Base-by-base conservation (phyloP, 2,888 invertebrate genomes). In the Glaucopsyche alexis region DNA sequence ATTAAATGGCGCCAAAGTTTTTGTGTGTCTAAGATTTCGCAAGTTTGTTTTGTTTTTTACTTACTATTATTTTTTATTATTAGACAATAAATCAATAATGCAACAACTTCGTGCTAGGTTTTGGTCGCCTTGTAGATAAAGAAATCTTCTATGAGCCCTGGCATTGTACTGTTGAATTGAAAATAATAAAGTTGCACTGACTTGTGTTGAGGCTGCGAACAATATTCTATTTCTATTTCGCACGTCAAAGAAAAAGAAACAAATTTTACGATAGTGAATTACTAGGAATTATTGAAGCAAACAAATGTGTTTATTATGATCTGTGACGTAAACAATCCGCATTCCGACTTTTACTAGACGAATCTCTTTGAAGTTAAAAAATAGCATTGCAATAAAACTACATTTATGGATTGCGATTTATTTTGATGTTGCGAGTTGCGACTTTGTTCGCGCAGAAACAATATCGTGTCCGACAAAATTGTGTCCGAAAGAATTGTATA, bases 241-340 rank as follows among this genome's bases (percentile, higher is more conserved):
- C 76, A 66, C 79, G 79, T 80, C 79, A 80, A 77, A 75, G 69
- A 67, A 67, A 65, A 72, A 77, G 75, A 78, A 76, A 76, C 76
- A 78, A 74, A 67, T 77, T 79, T 79, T 77, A 80, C 75, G 79
- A 73, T 71, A 76, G 74, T 73, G 77, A 76, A 74, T 19, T 45
- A 8, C 19, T 42, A 8, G 5, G 77, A 76, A 74, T 19, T 45
- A 8, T 11, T 42, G n/a, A 11, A 45, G 6, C 45, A 45, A 67
- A 67, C 71, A 60, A 70, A 38, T 52, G 42, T 71, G 9, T 64
- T 47, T 29, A 45, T 47, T 42, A 9, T 3, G 55, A 55, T 8
- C 19, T 47, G 14, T 55, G 55, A 45, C 19, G 55, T 55, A 5
- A 16, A 19, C 4, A 55, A 55, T 45, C n/a, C 55, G 52, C n/a